These are phyloP conservation scores for Thaumatotibia leucotreta DNA, from an alignment of 1,140 invertebrate genomes.

Conservation along the genomic window DNA sequence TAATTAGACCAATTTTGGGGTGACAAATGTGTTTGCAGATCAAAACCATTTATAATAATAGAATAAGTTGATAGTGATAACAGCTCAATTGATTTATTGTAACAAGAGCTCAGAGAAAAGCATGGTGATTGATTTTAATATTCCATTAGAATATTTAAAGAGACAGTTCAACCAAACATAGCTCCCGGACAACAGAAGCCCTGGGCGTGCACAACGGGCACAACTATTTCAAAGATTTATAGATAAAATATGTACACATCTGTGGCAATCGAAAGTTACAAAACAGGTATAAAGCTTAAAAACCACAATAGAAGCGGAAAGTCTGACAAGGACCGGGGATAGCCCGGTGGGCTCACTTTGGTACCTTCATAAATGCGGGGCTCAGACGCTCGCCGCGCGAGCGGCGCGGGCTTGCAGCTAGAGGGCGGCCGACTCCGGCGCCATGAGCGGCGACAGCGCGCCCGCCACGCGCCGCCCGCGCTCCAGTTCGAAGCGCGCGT, in stretches of 20 bases:
- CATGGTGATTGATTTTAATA: conserved; percentile 3
- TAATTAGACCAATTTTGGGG: background rate
- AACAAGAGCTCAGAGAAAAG: conserved; percentile 1
- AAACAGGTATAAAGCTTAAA: conserved; percentile 62
- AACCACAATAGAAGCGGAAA: conserved; percentile 47
- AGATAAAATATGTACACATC: conserved; percentile 55
- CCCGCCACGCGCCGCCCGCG: conserved; percentile 84
- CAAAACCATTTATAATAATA: background rate
- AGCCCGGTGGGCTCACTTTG: conserved; percentile 46
- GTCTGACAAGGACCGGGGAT: background rate
- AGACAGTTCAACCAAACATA: background rate
- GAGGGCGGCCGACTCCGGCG: conserved; percentile 83
- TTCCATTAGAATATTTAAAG: background rate
- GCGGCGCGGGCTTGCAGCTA: conserved; percentile 70
- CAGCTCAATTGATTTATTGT: background rate
- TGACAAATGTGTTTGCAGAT: background rate
- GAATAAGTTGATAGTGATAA: background rate
- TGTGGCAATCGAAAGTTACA: conserved; percentile 40
- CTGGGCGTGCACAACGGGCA: conserved; percentile 36
- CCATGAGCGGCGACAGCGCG: conserved; percentile 87
- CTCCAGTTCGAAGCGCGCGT: conserved; percentile 88
- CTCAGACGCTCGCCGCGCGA: conserved; percentile 65
- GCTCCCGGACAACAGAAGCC: background rate
- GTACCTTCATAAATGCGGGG: conserved; percentile 60
- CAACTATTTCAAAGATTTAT: conserved; percentile 55